These are phyloP conservation scores for Elephantulus edwardii DNA, from an alignment of 2,113 vertebrate genomes.

Conservation along the genomic window DNA sequence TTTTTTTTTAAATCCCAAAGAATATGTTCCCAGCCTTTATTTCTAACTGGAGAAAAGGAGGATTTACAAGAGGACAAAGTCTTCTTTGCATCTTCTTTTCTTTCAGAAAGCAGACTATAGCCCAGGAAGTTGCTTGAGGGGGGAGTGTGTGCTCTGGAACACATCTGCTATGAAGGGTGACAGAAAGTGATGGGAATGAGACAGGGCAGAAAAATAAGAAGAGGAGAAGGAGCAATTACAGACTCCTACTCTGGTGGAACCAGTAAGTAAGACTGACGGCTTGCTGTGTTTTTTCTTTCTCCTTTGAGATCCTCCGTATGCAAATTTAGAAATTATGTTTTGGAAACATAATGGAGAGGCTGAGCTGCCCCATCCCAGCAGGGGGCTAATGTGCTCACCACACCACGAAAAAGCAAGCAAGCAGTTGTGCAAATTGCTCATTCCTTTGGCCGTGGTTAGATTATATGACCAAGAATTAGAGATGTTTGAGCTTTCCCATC, in stretches of 20 bases:
- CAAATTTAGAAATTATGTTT: neutral
- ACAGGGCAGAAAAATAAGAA: neutral
- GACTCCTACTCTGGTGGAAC: neutral
- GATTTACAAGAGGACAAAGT: neutral
- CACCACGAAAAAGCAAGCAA: neutral
- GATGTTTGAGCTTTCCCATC: neutral
- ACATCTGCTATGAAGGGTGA: neutral
- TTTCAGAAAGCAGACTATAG: neutral
- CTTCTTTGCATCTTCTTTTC: neutral
- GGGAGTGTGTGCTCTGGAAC: neutral
- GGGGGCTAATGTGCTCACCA: neutral
- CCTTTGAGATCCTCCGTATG: neutral
- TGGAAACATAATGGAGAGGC: neutral
- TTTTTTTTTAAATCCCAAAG: neutral
- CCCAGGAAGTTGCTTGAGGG: neutral
- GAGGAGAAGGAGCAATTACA: neutral
- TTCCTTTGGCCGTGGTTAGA: neutral
- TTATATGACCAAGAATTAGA: neutral
- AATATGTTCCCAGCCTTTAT: neutral
- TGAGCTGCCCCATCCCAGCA: neutral
- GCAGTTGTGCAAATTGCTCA: neutral
- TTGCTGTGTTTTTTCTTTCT: neutral
- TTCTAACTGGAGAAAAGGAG: neutral
- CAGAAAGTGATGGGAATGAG: neutral
- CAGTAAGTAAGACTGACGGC: neutral